Conservation (phyloP, 2,797 vertebrate genomes). For the Microchirus variegatus region DNA sequence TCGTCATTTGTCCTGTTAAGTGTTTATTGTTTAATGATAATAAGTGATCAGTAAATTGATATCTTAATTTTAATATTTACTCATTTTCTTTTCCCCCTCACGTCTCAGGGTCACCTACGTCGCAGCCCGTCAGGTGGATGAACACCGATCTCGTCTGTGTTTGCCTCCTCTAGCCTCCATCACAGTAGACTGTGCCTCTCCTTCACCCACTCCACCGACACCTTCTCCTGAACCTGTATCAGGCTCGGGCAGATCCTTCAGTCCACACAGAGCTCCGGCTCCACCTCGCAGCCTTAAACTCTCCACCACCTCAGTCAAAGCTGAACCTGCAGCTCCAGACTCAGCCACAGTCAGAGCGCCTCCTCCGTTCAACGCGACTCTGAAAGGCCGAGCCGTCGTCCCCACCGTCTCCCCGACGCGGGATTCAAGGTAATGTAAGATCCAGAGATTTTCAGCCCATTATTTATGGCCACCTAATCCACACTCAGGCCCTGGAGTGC, state of each 20-base stretch:
- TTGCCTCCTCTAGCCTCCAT: conserved; percentile 77
- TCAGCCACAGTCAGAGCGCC: conserved; percentile 26
- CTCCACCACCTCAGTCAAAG: conserved; percentile 36
- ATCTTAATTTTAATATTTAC: conserved; percentile 16
- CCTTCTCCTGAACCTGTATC: conserved; percentile 48
- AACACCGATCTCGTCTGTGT: conserved; percentile 80
- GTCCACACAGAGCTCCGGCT: conserved; percentile 20
- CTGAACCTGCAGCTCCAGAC: conserved; percentile 29
- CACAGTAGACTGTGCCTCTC: conserved; percentile 51
- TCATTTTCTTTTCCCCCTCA: conserved; percentile 32
- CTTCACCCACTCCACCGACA: conserved; percentile 52
- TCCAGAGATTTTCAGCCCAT: conserved; percentile 34
- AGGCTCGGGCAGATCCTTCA: conserved; percentile 15
- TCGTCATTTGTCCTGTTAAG: conserved; percentile 7
- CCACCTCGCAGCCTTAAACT: conserved; percentile 27
- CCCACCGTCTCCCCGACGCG: conserved; percentile 46
- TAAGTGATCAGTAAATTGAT: not conserved
- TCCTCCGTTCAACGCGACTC: conserved; percentile 31
- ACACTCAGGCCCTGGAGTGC: conserved; percentile 25
- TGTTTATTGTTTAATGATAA: conserved; percentile 9
- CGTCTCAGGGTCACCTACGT: conserved; percentile 87
- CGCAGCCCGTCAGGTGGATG: conserved; percentile 85
- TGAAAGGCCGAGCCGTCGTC: conserved; percentile 24
- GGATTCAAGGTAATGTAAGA: conserved; percentile 69
- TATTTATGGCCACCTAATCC: conserved; percentile 55